These are phyloP conservation scores for Lophotriccus pileatus DNA, from an alignment of 2,797 vertebrate genomes.

Conservation along the genomic window DNA sequence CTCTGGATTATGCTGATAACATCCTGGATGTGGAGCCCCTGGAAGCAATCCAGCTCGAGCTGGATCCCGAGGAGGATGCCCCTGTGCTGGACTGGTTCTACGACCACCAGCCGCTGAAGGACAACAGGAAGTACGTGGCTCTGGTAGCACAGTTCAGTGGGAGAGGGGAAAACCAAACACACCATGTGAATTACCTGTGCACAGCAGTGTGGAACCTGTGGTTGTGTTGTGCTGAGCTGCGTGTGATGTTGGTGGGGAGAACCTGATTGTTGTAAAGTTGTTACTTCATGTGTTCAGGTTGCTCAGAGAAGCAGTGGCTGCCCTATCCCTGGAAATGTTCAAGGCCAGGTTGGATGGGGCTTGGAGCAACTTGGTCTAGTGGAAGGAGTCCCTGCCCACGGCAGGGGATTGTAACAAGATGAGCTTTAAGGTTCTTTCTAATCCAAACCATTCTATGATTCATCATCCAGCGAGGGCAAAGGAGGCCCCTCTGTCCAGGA, in stretches of 20 bases:
- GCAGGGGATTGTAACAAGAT: not conserved
- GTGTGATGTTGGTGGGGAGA: not conserved
- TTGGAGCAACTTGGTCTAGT: not conserved
- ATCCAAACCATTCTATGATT: not conserved
- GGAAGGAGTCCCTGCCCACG: not conserved
- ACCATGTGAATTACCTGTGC: accelerated
- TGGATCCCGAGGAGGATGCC: conserved; percentile 92
- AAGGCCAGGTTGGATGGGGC: not conserved
- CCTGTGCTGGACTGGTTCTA: conserved; percentile 96
- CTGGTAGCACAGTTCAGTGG: not conserved
- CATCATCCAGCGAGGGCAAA: not conserved
- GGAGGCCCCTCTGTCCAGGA: not conserved
- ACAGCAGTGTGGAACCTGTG: not conserved
- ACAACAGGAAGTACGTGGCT: conserved; percentile 86
- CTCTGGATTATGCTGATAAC: conserved; percentile 97
- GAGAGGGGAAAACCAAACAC: not conserved
- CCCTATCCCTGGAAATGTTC: not conserved
- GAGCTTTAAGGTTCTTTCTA: not conserved
- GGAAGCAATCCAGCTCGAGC: conserved; percentile 97
- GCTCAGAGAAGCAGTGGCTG: not conserved
- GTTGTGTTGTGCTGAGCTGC: not conserved
- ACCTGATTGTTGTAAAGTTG: not conserved
- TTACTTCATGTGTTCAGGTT: not conserved
- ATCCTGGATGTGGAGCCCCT: conserved; percentile 97
- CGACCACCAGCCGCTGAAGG: conserved; percentile 95